phyloP scores from a whole-genome alignment of 2,113 vertebrate genomes.

The human (Homo sapiens) region DNA sequence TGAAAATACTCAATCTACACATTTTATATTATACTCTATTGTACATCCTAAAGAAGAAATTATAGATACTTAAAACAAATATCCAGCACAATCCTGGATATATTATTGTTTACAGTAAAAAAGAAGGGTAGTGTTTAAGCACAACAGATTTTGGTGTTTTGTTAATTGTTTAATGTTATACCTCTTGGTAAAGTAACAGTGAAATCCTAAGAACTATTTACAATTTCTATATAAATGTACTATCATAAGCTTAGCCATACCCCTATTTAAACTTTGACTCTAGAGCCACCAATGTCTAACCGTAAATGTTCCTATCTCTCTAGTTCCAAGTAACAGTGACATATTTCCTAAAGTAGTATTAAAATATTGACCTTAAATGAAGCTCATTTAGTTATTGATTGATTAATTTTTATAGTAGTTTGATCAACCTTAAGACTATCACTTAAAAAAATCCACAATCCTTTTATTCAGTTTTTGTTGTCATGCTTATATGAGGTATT shows the following conservation, averaged over 20 bases:
- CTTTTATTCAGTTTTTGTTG: not conserved
- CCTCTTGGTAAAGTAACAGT: not conserved
- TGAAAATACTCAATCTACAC: not conserved
- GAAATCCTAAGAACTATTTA: not conserved
- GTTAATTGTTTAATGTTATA: not conserved
- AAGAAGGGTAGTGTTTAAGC: too few relatives aligned
- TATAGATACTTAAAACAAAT: not conserved
- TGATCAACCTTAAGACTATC: not conserved
- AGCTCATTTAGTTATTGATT: not conserved
- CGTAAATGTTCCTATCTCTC: not conserved
- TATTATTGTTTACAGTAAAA: not conserved
- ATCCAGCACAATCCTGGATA: not conserved
- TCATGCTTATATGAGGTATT: not conserved
- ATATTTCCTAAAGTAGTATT: not conserved
- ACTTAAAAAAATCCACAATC: not conserved
- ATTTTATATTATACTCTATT: not conserved
- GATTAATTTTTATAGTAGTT: not conserved
- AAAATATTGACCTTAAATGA: not conserved
- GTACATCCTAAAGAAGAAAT: not conserved
- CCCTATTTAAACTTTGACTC: not conserved
- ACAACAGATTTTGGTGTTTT: not conserved
- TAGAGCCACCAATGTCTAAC: not conserved
- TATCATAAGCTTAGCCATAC: not conserved
- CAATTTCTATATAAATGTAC: not conserved
- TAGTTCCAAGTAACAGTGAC: not conserved